Base-by-base conservation (phyloP, 2,797 vertebrate species). In the Adelosebastes latens region DNA sequence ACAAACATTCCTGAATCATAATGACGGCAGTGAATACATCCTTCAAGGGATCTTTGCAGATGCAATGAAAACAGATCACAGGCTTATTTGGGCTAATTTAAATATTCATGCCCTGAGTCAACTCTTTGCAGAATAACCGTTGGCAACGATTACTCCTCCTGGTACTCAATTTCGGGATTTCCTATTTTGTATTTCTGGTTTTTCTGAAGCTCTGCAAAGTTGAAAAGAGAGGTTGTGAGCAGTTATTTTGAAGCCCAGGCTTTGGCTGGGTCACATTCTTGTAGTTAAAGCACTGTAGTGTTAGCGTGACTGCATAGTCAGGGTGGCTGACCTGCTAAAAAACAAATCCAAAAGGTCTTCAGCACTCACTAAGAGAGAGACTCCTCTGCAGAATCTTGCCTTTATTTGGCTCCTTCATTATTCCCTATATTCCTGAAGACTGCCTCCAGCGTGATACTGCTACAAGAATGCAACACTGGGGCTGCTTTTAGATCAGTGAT, bases 401-500 rank as follows among this genome's bases (percentile, higher is more conserved):
- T 72, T 73, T 18, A 67, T 79, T 84, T 63, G 67, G 27, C 75
- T 81, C 55, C 55, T 75, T 90, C 72, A 81, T 90, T 89, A 87
- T 71, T 87, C 72, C 75, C 66, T 58, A 63, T 79, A 63, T 83
- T 79, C 82, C 83, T 78, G 78, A 81, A 80, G 75, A 72, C 75
- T 65, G 89, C 85, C 88, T 85, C 73, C 84, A 88, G 87, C 72
- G 1, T 77, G 63, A 78, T 36, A 68, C 55, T 61, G 80, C 84
- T 81, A 81, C 70, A 36, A 77, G 85, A 83, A 53, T 6, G 67
- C 61, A 22, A 22, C 58, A 24, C 75, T 24, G 27, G 46, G 71
- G 80, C 58, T 74, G 67, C 6, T 81, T 49, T 86, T 82, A 77
- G 75, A 85, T 85, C 62, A 64, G 71, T 65, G 58, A 75, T 32